Conservation (phyloP, 1,140 invertebrate genomes). For the Hyles vespertilio region DNA sequence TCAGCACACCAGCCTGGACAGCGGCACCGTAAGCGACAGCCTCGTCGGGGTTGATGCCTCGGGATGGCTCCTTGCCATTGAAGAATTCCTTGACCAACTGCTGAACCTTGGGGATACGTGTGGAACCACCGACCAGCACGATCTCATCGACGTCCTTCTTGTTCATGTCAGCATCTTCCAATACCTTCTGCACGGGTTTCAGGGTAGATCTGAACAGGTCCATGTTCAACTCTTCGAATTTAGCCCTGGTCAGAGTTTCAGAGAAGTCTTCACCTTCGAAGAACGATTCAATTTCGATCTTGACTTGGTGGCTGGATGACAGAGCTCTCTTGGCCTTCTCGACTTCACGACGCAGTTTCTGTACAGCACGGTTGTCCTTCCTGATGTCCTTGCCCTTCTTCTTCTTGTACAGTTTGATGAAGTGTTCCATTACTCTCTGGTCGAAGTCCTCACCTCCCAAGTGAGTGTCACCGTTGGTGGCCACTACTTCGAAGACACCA, state of each 20-base stretch:
- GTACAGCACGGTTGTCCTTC: conserved; percentile 95
- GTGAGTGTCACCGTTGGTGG: conserved; percentile 99
- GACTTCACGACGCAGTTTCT: conserved; percentile 97
- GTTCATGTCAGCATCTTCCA: conserved; percentile 99
- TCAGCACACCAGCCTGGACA: conserved; percentile 96
- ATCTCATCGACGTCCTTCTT: conserved; percentile 99
- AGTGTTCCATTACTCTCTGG: conserved; percentile 98
- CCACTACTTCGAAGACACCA: conserved; percentile 93
- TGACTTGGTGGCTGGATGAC: conserved; percentile 95
- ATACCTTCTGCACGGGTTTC: conserved; percentile 97
- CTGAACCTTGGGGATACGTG: conserved; percentile 99
- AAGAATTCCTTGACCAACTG: conserved; percentile 99
- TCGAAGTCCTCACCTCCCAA: conserved; percentile 99
- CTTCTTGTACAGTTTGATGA: conserved; percentile 99
- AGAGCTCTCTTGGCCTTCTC: conserved; percentile 98
- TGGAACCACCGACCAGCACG: conserved; percentile 98
- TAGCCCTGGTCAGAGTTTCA: conserved; percentile 98
- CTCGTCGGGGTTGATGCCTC: conserved; percentile 99
- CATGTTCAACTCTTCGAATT: conserved; percentile 99
- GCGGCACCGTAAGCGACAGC: conserved; percentile 99
- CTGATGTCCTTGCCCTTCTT: conserved; percentile 99
- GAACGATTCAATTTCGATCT: conserved; percentile 99
- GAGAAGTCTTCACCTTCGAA: conserved; percentile 99
- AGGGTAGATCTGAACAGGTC: conserved; percentile 98
- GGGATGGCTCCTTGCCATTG: conserved; percentile 96